A percentile compares a stretch with the other conserved stretches of the same genome.
Conservation (phyloP, 2,113 vertebrate species). For the Oncorhynchus gorbuscha region DNA sequence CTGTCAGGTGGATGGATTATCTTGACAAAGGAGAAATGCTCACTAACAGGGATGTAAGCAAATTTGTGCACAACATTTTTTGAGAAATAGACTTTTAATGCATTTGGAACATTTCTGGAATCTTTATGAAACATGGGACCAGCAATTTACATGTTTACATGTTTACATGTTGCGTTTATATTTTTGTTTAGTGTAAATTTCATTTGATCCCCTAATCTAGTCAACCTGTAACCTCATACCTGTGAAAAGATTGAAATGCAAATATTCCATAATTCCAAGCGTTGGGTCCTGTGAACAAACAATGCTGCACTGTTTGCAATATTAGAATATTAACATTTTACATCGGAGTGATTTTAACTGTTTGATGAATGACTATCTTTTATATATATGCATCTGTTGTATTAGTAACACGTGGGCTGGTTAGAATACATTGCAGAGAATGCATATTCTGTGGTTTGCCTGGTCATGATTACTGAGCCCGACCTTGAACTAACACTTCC, state of each 20-base stretch:
- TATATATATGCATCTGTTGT: not conserved
- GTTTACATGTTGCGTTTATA: too few relatives aligned
- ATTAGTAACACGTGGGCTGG: not conserved
- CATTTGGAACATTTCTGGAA: too few relatives aligned
- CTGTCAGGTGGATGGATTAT: too few relatives aligned
- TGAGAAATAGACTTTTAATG: too few relatives aligned
- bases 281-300: slow-evolving; percentile 38
- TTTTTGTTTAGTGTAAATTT: not conserved
- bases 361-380: slow-evolving; percentile 10
- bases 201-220: too few relatives aligned
- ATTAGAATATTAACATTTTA: slow-evolving; percentile 21
- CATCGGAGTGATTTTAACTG: slow-evolving; percentile 25
- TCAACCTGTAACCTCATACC: not conserved
- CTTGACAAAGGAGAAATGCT: too few relatives aligned
- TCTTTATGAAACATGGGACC: too few relatives aligned
- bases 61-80: too few relatives aligned
- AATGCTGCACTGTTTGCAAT: slow-evolving; percentile 28
- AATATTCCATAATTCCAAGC: not conserved
- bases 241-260: not conserved
- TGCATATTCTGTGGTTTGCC: slow-evolving; percentile 23
- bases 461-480: slow-evolving; percentile 17
- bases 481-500: slow-evolving; percentile 30
- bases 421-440: slow-evolving; percentile 19
- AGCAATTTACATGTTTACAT: too few relatives aligned
- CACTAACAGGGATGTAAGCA: too few relatives aligned